Conservation (phyloP, 1,140 invertebrate species). For the Rhizoglyphus robini region DNA sequence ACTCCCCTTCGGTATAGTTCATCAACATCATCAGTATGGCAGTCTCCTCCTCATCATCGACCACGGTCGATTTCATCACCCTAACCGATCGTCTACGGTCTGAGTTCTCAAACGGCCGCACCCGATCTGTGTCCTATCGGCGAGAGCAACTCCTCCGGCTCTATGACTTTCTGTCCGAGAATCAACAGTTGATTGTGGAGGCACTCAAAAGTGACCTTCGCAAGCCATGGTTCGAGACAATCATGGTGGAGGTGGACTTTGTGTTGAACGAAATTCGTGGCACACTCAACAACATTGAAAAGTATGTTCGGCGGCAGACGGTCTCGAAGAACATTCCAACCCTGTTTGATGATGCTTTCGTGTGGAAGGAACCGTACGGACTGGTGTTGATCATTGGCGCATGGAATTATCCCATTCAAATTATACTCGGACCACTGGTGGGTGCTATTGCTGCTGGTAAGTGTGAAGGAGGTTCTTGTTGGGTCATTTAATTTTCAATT, state of each 20-base stretch:
- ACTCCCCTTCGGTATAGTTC: no score
- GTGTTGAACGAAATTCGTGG: constrained; percentile 30
- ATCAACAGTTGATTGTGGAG: constrained; percentile 50
- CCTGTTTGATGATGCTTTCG: constrained; percentile 38
- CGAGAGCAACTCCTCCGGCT: constrained; percentile 58
- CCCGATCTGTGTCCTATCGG: constrained; percentile 41
- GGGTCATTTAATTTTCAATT: not conserved
- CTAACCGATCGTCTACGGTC: no score
- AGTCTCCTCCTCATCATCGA: no score
- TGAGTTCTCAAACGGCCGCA: constrained; percentile 16
- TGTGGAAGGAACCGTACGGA: constrained; percentile 41
- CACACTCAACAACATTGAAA: constrained; percentile 33
- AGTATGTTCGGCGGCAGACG: constrained; percentile 34
- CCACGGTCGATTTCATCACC: no score
- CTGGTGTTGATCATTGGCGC: constrained; percentile 41
- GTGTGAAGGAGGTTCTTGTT: not conserved
- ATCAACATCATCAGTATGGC: no score
- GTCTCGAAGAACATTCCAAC: constrained; percentile 37
- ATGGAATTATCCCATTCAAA: constrained; percentile 46
- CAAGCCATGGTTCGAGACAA: constrained; percentile 39
- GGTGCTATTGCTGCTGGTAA: constrained; percentile 41
- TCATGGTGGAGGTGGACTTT: constrained; percentile 35
- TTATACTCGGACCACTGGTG: constrained; percentile 39
- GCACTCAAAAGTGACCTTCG: constrained; percentile 64
- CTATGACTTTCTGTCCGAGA: constrained; percentile 61